These are phyloP conservation scores for Pachycephus smyrnensis DNA, from an alignment of 2,888 invertebrate species.

Conservation along the genomic window DNA sequence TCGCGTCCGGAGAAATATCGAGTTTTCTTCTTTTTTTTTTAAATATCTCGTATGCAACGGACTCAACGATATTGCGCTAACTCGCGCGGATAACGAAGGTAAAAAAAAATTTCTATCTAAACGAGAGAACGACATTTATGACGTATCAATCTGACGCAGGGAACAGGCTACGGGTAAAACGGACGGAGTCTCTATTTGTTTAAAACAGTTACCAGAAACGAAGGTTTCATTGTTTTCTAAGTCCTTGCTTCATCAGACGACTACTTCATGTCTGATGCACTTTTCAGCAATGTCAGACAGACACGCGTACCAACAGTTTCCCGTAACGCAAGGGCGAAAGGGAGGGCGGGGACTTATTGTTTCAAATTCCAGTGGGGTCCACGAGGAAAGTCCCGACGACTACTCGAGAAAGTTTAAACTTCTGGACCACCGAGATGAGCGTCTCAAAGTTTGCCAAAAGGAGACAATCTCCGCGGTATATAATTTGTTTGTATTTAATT, in stretches of 20 bases:
- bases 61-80: not conserved
- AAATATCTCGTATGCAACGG: not conserved
- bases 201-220: too few species aligned
- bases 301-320: too few species aligned
- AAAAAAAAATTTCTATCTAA: not conserved
- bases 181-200: not conserved
- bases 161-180: not conserved
- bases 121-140: not conserved
- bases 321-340: not conserved
- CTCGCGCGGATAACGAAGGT: not conserved
- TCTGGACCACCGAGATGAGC: not conserved
- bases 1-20: not conserved
- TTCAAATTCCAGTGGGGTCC: not conserved
- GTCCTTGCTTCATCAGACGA: too few species aligned
- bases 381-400: not conserved
- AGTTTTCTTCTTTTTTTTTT: too few species aligned
- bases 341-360: not conserved
- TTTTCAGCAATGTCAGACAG: too few species aligned
- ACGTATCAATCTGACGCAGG: too few species aligned
- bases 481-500: constrained; percentile 24
- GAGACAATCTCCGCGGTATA: not conserved
- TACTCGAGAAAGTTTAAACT: not conserved
- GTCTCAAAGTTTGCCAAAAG: not conserved
- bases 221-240: too few species aligned
- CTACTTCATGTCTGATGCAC: too few species aligned